Evolutionary conservation across 2,888 invertebrate genomes (phyloP).

Genomic region (Cephus pygmeus): DNA sequence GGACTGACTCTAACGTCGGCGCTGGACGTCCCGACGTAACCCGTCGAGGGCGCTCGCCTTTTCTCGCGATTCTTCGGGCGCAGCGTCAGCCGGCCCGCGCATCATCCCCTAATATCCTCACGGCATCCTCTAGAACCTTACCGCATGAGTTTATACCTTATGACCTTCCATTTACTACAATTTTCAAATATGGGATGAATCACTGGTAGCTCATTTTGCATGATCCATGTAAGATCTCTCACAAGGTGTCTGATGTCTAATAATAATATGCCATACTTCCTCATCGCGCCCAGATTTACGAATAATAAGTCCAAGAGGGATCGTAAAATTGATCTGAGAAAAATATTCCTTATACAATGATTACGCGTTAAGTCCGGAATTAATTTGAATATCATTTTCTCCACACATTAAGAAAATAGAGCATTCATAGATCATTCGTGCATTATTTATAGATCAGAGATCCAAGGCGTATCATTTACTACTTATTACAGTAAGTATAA

Average conservation of each 20-base stretch:
- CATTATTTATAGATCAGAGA: neutral
- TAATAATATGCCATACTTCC: neutral
- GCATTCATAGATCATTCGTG: neutral
- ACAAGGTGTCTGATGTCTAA: neutral
- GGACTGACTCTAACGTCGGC: constrained; percentile 24
- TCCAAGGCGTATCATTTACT: neutral
- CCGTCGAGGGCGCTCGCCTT: constrained; percentile 40
- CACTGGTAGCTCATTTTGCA: neutral
- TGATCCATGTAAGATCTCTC: neutral
- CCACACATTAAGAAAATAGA: neutral
- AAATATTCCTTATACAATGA: neutral
- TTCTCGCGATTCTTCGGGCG: constrained; percentile 42
- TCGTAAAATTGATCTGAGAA: neutral
- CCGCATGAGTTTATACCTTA: neutral
- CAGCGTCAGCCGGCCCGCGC: constrained; percentile 44
- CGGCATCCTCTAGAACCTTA: constrained; percentile 20
- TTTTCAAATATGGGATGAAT: neutral
- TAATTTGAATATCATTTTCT: neutral
- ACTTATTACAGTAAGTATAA: neutral
- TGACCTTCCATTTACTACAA: neutral
- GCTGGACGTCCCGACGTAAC: constrained; percentile 30
- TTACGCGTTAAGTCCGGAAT: neutral
- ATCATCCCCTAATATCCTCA: constrained; percentile 43
- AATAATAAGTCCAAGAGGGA: neutral
- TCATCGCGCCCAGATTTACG: neutral